These are phyloP conservation scores for Ochropacha duplaris DNA, from an alignment of 2,888 invertebrate genomes.

Conservation along the genomic window DNA sequence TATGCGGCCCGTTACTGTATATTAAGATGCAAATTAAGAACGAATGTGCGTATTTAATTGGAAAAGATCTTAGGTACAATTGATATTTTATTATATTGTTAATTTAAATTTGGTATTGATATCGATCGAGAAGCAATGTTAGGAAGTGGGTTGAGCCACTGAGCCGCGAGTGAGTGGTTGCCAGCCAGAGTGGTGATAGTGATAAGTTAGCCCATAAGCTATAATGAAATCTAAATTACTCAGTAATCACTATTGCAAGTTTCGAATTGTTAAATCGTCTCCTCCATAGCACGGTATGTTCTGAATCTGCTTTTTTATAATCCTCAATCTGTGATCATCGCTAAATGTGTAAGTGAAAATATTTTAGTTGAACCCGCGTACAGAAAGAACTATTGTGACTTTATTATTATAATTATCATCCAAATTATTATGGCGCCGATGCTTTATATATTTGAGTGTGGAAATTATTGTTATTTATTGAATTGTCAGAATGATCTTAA, in stretches of 20 bases:
- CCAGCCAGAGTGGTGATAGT: conserved; percentile 75
- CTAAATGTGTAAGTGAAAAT: conserved; percentile 78
- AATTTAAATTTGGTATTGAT: conserved; percentile 81
- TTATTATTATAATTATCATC: conserved; percentile 36
- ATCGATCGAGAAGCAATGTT: conserved; percentile 80
- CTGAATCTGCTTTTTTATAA: conserved; percentile 81
- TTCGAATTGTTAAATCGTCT: conserved; percentile 78
- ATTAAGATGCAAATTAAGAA: conserved; percentile 66
- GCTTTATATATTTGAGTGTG: conserved; percentile 70
- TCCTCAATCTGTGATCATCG: conserved; percentile 82
- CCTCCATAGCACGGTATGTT: conserved; percentile 80
- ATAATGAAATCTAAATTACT: conserved; percentile 80
- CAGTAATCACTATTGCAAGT: conserved; percentile 80
- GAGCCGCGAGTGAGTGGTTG: conserved; percentile 63
- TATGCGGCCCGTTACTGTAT: conserved; percentile 58
- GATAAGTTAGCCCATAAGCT: conserved; percentile 79
- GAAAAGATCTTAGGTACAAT: conserved; percentile 83
- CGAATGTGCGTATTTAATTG: conserved; percentile 75
- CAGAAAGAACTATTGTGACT: conserved; percentile 61
- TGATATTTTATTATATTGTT: conserved; percentile 83
- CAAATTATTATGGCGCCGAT: conserved; percentile 70
- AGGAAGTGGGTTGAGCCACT: conserved; percentile 62
- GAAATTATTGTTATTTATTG: conserved; percentile 79
- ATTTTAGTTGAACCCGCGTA: conserved; percentile 68
- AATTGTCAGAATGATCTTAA: conserved; percentile 76